Evolutionary conservation across 2,888 invertebrate genomes (phyloP).

Genomic region (Rotaria socialis): DNA sequence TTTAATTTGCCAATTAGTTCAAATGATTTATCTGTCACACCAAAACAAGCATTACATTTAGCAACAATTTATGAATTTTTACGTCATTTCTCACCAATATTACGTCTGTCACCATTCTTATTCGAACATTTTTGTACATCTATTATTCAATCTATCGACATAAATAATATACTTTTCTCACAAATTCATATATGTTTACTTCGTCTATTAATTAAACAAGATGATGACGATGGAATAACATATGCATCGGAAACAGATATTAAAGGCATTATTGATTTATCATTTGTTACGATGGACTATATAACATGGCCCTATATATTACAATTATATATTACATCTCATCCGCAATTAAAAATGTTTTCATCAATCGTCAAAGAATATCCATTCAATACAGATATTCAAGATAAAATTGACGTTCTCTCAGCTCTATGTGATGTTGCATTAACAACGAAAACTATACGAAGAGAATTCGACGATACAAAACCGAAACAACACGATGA

Average conservation of each 20-base stretch:
- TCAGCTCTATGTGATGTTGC: background rate
- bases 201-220: conserved; percentile 10
- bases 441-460: conserved; percentile 18
- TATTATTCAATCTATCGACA: background rate
- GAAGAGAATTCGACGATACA: conserved; percentile 22
- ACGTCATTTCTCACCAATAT: background rate
- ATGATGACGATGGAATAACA: conserved; percentile 26
- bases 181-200: conserved; percentile 27
- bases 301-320: conserved; percentile 29
- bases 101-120: conserved; percentile 31
- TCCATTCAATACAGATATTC: background rate
- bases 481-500: conserved; percentile 27
- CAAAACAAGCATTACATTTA: conserved; percentile 5
- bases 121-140: conserved; percentile 34
- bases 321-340: conserved; percentile 13
- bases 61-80: conserved; percentile 18
- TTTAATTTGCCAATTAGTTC: conserved; percentile 11
- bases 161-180: background rate
- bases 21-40: background rate
- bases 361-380: background rate
- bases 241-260: conserved; percentile 22
- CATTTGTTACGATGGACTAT: background rate
- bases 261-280: conserved; percentile 27
- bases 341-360: background rate
- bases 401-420: background rate